Evolutionary conservation across 1,140 invertebrate species (phyloP).

Genomic region (Hyles euphorbiae): DNA sequence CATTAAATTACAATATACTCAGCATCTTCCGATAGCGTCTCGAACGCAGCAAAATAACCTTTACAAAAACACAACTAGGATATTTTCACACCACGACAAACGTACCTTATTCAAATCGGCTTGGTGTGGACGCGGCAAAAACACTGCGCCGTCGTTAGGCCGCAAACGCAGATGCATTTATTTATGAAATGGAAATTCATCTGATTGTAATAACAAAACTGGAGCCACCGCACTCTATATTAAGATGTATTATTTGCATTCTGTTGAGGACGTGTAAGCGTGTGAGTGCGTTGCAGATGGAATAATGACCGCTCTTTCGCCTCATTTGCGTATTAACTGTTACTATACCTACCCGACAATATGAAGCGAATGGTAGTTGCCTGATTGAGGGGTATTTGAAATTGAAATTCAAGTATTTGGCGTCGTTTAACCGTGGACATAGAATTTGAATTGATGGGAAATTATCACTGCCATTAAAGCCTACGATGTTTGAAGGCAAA

Average conservation of each 20-base stretch:
- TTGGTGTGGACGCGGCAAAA: slow-evolving; percentile 42
- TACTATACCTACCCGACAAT: too few relatives aligned
- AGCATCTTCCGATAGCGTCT: slow-evolving; percentile 3
- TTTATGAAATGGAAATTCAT: slow-evolving; percentile 75
- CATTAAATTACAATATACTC: not conserved
- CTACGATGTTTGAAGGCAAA: too few relatives aligned
- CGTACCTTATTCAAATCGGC: slow-evolving; percentile 62
- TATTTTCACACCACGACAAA: slow-evolving; percentile 24
- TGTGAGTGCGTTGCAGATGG: too few relatives aligned
- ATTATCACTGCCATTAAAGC: too few relatives aligned
- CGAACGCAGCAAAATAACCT: slow-evolving; percentile 10
- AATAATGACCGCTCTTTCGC: too few relatives aligned
- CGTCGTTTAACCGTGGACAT: too few relatives aligned
- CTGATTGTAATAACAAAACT: slow-evolving; percentile 75
- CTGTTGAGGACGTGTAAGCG: slow-evolving; percentile 25
- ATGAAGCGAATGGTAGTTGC: too few relatives aligned
- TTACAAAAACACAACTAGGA: not conserved
- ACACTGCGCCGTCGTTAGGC: slow-evolving; percentile 60
- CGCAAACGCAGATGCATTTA: slow-evolving; percentile 63
- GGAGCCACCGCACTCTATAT: slow-evolving; percentile 67
- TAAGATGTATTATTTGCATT: slow-evolving; percentile 74
- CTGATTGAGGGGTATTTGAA: too few relatives aligned
- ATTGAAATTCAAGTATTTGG: too few relatives aligned
- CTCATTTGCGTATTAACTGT: too few relatives aligned
- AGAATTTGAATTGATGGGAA: too few relatives aligned